Evolutionary conservation across 2,888 invertebrate genomes (phyloP), one percentile per base, ranked within the genome.

Genomic region (Beris morrisii): DNA sequence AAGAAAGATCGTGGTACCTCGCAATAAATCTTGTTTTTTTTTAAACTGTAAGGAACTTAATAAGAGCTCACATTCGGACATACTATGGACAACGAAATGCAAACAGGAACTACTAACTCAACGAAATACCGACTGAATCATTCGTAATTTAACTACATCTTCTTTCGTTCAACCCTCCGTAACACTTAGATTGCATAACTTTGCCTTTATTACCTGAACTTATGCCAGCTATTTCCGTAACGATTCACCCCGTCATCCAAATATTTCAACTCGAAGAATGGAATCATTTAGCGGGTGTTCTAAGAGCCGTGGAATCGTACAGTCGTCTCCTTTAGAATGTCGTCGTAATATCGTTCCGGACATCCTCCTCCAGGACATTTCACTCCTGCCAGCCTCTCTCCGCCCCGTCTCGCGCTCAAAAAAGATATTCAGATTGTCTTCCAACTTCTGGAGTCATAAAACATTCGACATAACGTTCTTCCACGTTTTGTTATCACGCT

Each of bases 61-160:
- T 22, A 22, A 1, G 22, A 22, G 22, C 3, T 22, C 22, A 22
- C 22, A 22, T 22, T 22, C 22, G 22, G 22, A 22, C 1, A 22
- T 22, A 1, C 22, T 22, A 3, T 22, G 22, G 22, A 22, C 22
- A 22, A 22, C 22, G 22, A 22, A 22, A 22, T 22, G 22, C 3
- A 22, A 22, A 3, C 3, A 22, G 2, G 22, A 22, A 22, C 22
- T 22, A 22, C 22, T 22, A 22, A 22, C 3, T 22, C 3, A 22
- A 22, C 22, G 2, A 22, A 22, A 22, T 22, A 2, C 22, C 22
- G 22, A 22, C 22, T 22, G 22, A 22, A 22, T 22, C 58, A 59
- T 58, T 58, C 46, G 46, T 59, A 57, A 59, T 48, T 59, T 59
- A 30, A 59, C 48, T 46, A 59, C 48, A 31, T 28, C 30, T 46